These are phyloP conservation scores for Thamnaconus septentrionalis DNA, from an alignment of 2,113 vertebrate species.

Conservation along the genomic window DNA sequence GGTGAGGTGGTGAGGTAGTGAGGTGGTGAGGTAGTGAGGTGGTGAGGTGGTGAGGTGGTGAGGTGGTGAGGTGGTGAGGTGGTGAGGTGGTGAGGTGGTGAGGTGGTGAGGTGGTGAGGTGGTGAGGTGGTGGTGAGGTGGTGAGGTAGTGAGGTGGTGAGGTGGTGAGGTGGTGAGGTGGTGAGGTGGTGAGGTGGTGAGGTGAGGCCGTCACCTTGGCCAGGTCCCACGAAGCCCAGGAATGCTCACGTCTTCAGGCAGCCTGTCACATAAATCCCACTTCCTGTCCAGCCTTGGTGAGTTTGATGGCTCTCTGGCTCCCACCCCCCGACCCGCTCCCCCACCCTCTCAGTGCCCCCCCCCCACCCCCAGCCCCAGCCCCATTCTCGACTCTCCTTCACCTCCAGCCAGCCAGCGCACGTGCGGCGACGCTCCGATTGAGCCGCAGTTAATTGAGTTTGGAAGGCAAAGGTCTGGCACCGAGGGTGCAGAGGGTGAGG, in stretches of 20 bases:
- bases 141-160: too few species aligned
- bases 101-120: too few species aligned
- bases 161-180: too few species aligned
- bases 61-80: too few species aligned
- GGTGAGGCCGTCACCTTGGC: background rate
- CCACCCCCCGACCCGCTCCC: slow-evolving; percentile 43
- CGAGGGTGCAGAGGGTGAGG: slow-evolving; percentile 24
- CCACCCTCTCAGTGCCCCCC: slow-evolving; percentile 40
- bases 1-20: too few species aligned
- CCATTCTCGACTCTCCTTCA: slow-evolving; percentile 53
- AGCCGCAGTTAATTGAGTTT: slow-evolving; percentile 61
- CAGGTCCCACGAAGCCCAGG: slow-evolving; percentile 36
- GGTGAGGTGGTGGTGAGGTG: too few species aligned
- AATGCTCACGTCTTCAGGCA: slow-evolving; percentile 68
- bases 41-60: too few species aligned
- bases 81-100: too few species aligned
- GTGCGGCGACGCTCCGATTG: slow-evolving; percentile 56
- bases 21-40: too few species aligned
- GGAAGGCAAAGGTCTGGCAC: slow-evolving; percentile 40
- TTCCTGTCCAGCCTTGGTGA: slow-evolving; percentile 37
- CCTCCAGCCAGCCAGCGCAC: slow-evolving; percentile 33
- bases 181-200: too few species aligned
- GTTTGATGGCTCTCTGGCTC: slow-evolving; percentile 43
- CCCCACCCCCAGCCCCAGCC: slow-evolving; percentile 35
- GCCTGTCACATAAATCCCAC: slow-evolving; percentile 70